Base-by-base conservation (phyloP, 2,888 invertebrate genomes). In the Drosophila paracracens region DNA sequence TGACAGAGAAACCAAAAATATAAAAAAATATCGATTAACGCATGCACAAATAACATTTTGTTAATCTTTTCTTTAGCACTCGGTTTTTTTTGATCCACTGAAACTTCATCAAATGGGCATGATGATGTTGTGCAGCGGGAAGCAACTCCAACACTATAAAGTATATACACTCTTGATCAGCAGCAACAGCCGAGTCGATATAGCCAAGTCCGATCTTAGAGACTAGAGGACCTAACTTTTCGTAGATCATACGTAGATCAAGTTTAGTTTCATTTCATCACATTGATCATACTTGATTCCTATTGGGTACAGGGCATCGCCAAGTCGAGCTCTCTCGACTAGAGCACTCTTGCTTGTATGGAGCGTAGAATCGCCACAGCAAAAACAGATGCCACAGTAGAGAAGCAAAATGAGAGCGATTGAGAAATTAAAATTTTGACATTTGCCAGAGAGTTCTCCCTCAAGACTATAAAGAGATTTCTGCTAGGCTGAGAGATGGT, bases 11-110 rank as follows among this genome's bases (percentile, higher is more conserved):
- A 46, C 43, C 21, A n/a, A 52, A 35, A 33, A 63, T 18, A 27
- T n/a, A 43, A 60, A 29, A 68, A 25, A 40, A 69, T 36, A 74
- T 18, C 25, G 46, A 40, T 8, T 25, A 62, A 11, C 53, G n/a
- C 76, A 72, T 64, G 76, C 79, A 73, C 73, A 76, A 73, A 76
- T 58, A 76, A 80, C 58, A 75, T 56, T 69, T 63, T 60, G 46
- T 64, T 61, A 50, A 61, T 54, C 40, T 57, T 27, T 57, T 58
- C 63, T 52, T 76, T 69, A 74, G 60, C 70, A 67, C 43, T 60
- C 31, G n/a, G 16, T 79, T 79, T 54, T 29, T 27, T 8, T 1
- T 27, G 54, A n/a, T n/a, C 3, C 38, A 18, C 3, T 38, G 18
- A 11, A 43, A 25, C 25, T 1, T 25, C 25, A 25, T 1, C 25